Evolutionary conservation across 1,140 invertebrate species (phyloP).

Genomic region (Belonocnema kinseyi): DNA sequence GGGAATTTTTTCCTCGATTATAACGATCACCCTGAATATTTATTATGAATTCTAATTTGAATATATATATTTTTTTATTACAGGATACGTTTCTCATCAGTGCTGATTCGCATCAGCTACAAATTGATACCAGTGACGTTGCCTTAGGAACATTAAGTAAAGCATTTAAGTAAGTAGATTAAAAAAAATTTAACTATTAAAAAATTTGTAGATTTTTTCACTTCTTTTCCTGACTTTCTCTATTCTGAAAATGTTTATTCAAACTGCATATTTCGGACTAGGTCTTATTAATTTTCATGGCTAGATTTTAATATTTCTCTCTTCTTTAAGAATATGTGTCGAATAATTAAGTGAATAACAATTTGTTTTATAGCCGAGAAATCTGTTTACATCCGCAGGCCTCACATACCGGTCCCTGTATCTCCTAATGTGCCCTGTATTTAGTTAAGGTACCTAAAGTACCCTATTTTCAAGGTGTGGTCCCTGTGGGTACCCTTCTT

Average conservation of each 20-base stretch:
- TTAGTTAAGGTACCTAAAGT: too few species aligned
- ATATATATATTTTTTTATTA: constrained; percentile 58
- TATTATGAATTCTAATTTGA: constrained; percentile 30
- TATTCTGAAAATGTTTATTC: constrained; percentile 8
- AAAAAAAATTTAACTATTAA: constrained; percentile 13
- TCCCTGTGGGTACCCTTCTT: too few species aligned
- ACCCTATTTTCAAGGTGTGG: too few species aligned
- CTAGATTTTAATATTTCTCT: constrained; percentile 33
- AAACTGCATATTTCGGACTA: neutral
- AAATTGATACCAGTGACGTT: constrained; percentile 90
- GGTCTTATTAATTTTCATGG: constrained; percentile 10
- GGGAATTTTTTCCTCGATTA: too few species aligned
- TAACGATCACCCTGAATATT: neutral
- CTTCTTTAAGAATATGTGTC: neutral
- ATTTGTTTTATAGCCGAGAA: constrained; percentile 8
- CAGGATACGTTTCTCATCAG: constrained; percentile 86
- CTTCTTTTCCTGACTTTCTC: neutral
- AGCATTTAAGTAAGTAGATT: constrained; percentile 82
- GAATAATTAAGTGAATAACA: constrained; percentile 10
- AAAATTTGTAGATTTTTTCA: constrained; percentile 34
- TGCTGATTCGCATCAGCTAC: constrained; percentile 86
- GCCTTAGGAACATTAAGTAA: constrained; percentile 89
- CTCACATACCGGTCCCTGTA: too few species aligned
- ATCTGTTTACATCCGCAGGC: neutral
- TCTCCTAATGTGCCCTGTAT: too few species aligned